Conservation (phyloP, 2,797 vertebrate genomes). For the Pteronotus mesoamericanus region DNA sequence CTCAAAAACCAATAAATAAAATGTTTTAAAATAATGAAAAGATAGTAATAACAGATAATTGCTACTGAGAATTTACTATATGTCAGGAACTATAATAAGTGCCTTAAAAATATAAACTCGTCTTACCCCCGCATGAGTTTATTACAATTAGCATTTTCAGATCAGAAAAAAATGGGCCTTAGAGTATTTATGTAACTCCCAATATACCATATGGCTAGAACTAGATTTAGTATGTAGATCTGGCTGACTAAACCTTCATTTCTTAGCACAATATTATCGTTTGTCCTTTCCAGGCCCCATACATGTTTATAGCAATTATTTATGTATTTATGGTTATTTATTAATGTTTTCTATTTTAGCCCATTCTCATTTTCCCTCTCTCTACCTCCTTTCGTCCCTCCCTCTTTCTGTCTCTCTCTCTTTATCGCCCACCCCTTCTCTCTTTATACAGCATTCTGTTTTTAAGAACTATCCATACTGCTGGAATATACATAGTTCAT, state of each 20-base stretch:
- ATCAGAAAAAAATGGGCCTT: background rate
- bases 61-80: background rate
- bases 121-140: background rate
- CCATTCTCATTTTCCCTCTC: background rate
- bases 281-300: background rate
- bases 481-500: background rate
- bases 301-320: slow-evolving; percentile 4
- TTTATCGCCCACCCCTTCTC: background rate
- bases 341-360: background rate
- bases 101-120: background rate
- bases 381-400: too few relatives aligned
- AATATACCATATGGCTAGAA: slow-evolving; percentile 4
- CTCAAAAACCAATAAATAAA: background rate
- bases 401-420: background rate
- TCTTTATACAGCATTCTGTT: background rate
- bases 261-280: background rate
- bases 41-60: background rate
- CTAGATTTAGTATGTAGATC: background rate
- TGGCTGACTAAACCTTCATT: slow-evolving; percentile 21
- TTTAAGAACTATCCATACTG: background rate
- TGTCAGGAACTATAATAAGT: background rate
- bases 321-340: background rate
- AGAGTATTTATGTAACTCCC: background rate
- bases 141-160: slow-evolving; percentile 27
- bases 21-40: background rate